Evolutionary conservation across 2,888 invertebrate species (phyloP).

Genomic region (Drosophila ochracea): DNA sequence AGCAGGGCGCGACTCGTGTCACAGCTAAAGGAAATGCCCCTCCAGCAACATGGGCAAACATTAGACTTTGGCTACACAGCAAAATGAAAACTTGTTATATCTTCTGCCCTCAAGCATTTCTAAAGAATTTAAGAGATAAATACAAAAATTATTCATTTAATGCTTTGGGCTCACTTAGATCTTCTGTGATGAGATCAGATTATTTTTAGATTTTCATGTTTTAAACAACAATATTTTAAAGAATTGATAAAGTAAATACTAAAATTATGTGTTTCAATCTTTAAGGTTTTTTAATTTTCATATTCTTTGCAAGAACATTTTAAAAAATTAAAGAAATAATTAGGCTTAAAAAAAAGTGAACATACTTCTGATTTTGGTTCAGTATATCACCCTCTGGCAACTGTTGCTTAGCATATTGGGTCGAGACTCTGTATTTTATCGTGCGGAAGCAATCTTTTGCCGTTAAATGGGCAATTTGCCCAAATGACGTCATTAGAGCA

Average conservation of each 20-base stretch:
- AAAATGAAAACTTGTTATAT: neutral
- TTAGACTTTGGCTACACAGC: constrained; percentile 9
- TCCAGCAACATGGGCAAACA: constrained; percentile 53
- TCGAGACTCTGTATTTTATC: constrained; percentile 56
- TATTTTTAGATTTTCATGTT: neutral
- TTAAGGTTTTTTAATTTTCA: neutral
- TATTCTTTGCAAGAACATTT: too few species aligned
- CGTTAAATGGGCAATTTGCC: constrained; percentile 76
- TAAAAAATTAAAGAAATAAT: too few species aligned
- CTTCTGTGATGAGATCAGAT: neutral
- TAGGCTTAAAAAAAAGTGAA: neutral
- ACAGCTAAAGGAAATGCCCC: constrained; percentile 20
- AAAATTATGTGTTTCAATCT: neutral
- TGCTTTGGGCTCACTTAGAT: too few species aligned
- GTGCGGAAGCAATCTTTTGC: constrained; percentile 80
- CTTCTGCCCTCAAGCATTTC: neutral
- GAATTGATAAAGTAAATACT: neutral
- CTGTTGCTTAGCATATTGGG: constrained; percentile 68
- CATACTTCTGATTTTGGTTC: neutral
- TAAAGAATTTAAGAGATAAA: neutral
- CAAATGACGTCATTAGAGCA: constrained; percentile 72
- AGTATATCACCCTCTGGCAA: constrained; percentile 20
- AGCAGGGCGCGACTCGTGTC: constrained; percentile 49
- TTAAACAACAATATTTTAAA: neutral
- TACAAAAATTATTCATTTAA: neutral